Base-by-base conservation (phyloP, 1,140 invertebrate species). In the Plodia interpunctella region DNA sequence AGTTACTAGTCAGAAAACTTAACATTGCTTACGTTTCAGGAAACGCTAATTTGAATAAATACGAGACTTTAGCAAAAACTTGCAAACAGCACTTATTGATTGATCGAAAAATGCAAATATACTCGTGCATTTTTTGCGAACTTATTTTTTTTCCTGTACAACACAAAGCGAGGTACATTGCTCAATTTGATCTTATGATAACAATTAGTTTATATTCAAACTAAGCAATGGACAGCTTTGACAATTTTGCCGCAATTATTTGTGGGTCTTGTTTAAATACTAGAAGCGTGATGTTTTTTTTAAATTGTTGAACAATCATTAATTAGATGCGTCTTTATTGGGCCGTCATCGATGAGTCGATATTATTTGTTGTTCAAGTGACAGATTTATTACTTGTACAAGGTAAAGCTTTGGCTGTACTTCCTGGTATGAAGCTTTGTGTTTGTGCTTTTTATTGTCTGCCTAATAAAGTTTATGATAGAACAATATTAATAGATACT, bases 301-400 rank as follows among this genome's bases (percentile, higher is more conserved):
- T 79, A 73, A 56, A 62, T 67, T 55, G 78, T 74, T 72, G 68
- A 77, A 79, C 68, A 78, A 80, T 83, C 69, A 79, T 83, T 76
- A 78, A 83, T 83, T 81, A 83, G 75, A 78, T 73, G 77, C 60
- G 60, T 72, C 71, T 80, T 78, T 81, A 83, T 80, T 83, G 72
- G 75, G 61, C 73, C 63, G 70, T 73, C 74, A 75, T 67, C 69
- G 63, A 78, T 70, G 72, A 65, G 70, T 65, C 74, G 78, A 70
- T 74, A 25, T 25, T 25, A 66, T 18, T 8, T 70, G 73, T 74
- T 78, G 69, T 71, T 69, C 66, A 60, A 74, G 72, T 73, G 81
- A 80, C 78, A 83, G 80, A 83, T 85, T 85, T 85, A 85, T 85
- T 83, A 73, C 69, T 60, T 28, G 60, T 66, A 74, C 76, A 76